These are phyloP conservation scores for Tenebrosternarchus preto DNA, from an alignment of 2,113 vertebrate genomes.

Conservation along the genomic window DNA sequence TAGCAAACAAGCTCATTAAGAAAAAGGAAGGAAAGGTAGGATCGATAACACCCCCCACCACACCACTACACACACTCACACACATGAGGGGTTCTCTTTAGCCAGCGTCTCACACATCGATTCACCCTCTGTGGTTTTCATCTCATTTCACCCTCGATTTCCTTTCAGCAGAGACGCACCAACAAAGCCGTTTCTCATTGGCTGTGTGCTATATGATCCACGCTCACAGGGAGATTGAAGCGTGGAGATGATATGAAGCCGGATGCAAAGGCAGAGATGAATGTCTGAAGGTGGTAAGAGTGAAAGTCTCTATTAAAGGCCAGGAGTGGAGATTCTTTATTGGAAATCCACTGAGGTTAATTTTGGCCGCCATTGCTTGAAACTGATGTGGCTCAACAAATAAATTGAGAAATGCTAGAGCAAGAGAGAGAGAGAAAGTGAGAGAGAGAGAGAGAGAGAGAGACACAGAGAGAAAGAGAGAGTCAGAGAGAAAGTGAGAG, in stretches of 20 bases:
- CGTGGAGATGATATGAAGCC: neutral
- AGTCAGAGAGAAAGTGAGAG: neutral
- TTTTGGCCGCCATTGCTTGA: neutral
- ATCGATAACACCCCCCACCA: conserved; percentile 42
- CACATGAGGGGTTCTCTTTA: conserved; percentile 42
- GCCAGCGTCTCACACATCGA: conserved; percentile 43
- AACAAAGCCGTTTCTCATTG: conserved; percentile 12
- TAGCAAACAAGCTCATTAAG: conserved; percentile 48
- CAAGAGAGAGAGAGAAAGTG: neutral
- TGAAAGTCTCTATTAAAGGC: too few relatives aligned
- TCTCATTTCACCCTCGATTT: conserved; percentile 48
- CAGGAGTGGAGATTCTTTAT: neutral
- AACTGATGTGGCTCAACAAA: neutral
- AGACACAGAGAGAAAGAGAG: neutral
- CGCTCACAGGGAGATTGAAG: neutral
- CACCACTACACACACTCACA: too few relatives aligned
- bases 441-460: too few relatives aligned
- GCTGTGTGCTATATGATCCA: conserved; percentile 24
- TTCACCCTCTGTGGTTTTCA: conserved; percentile 46
- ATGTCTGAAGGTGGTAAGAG: neutral
- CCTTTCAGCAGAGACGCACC: conserved; percentile 35
- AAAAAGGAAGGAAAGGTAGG: conserved; percentile 10
- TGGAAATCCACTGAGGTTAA: neutral
- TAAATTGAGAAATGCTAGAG: neutral
- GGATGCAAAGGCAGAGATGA: neutral